Conservation (phyloP, 2,797 vertebrate species). For the Pangasius mekongensis region DNA sequence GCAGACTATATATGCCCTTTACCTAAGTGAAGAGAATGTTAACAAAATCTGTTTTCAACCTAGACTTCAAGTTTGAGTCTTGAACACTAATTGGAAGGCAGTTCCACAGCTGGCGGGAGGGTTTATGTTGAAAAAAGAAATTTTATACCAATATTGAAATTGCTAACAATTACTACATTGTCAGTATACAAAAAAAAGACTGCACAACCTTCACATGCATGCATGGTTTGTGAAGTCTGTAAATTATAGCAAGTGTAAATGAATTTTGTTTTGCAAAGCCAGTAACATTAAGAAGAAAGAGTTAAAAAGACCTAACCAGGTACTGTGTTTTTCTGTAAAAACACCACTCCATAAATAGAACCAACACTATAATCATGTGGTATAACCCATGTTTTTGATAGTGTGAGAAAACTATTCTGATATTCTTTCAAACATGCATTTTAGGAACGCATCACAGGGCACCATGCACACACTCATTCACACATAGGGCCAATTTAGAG, state of each 20-base stretch:
- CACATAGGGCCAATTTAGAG: background rate
- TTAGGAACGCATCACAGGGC: background rate
- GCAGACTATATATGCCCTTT: background rate
- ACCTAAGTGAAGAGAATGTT: background rate
- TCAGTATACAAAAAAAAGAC: background rate
- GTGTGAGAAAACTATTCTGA: background rate
- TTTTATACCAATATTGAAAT: background rate
- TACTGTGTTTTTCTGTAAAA: background rate
- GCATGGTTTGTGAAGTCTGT: background rate
- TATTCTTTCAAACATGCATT: background rate
- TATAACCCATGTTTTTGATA: background rate
- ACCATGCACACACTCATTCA: background rate
- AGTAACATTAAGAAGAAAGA: background rate
- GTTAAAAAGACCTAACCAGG: background rate
- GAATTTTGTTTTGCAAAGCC: background rate
- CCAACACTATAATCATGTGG: background rate
- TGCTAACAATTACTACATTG: background rate
- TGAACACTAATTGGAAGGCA: background rate
- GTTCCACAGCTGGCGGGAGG: background rate
- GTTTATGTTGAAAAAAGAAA: background rate
- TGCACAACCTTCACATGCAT: background rate
- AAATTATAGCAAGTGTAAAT: background rate
- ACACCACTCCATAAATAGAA: background rate
- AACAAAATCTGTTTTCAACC: background rate
- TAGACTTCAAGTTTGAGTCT: background rate